Evolutionary conservation across 2,797 vertebrate species (phyloP).

Genomic region (Fistularia tabacaria): DNA sequence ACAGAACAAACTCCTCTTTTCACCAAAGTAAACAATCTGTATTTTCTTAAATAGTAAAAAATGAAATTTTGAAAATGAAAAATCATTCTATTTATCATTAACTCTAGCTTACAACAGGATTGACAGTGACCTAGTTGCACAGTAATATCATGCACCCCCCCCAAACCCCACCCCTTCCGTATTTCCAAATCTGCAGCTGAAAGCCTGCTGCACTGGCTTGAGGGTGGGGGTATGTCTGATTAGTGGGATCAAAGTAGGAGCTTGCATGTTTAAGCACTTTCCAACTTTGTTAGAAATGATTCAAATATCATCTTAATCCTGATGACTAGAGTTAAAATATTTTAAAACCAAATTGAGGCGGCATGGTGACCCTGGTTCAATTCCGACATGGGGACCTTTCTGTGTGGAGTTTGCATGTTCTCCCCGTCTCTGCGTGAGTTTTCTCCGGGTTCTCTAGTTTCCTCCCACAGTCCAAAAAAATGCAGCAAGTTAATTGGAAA

Average conservation of each 20-base stretch:
- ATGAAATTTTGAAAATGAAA: too few relatives aligned
- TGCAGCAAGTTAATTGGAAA: too few relatives aligned
- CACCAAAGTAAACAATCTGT: too few relatives aligned
- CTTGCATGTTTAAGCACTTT: conserved; percentile 6
- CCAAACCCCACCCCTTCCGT: conserved; percentile 17
- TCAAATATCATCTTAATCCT: not conserved
- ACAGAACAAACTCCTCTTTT: not conserved
- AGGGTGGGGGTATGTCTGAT: conserved; percentile 51
- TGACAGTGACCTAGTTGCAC: conserved; percentile 70
- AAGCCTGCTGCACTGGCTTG: conserved; percentile 38
- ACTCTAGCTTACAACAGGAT: conserved; percentile 51
- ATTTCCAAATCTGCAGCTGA: conserved; percentile 39
- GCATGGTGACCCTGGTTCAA: too few relatives aligned
- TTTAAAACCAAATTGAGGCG: too few relatives aligned
- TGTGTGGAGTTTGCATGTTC: too few relatives aligned
- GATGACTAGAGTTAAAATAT: too few relatives aligned
- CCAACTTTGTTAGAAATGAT: conserved; percentile 12
- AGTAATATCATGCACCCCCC: conserved; percentile 35
- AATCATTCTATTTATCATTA: conserved; percentile 28
- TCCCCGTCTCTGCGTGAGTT: too few relatives aligned
- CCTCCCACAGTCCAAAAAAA: too few relatives aligned
- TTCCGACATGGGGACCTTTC: too few relatives aligned
- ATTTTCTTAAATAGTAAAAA: not conserved
- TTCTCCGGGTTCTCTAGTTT: too few relatives aligned
- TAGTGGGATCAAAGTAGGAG: conserved; percentile 23